Conservation (phyloP, 53 echinoderm and acorn worm genomes). For the Temnopleurus reevesii region DNA sequence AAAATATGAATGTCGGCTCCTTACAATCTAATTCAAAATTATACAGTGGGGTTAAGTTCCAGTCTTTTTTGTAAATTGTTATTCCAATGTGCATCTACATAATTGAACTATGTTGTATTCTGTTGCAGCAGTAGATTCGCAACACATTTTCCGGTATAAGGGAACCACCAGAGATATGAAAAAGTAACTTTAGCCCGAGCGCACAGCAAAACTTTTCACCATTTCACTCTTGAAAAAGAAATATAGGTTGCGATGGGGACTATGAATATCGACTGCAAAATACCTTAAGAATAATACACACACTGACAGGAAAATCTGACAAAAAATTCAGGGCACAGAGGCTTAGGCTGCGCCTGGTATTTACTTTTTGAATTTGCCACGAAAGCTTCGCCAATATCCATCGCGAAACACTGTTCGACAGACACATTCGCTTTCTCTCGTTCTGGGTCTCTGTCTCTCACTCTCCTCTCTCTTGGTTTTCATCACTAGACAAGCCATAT, state of each 20-base stretch:
- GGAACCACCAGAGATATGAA: too few species aligned
- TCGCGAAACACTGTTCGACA: neutral
- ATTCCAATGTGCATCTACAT: too few species aligned
- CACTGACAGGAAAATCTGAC: neutral
- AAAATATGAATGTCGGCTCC: too few species aligned
- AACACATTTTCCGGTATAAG: too few species aligned
- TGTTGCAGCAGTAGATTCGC: too few species aligned
- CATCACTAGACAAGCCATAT: neutral
- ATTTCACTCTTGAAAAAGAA: neutral
- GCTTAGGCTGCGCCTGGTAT: constrained; percentile 39
- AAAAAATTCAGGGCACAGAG: constrained; percentile 26
- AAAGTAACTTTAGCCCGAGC: too few species aligned
- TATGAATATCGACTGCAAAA: constrained; percentile 17
- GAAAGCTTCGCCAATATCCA: constrained; percentile 31
- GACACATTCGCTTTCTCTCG: neutral
- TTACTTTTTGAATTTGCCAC: constrained; percentile 48
- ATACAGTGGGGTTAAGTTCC: too few species aligned
- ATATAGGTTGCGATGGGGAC: neutral
- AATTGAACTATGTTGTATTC: too few species aligned
- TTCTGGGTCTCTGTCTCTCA: neutral
- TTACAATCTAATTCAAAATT: too few species aligned
- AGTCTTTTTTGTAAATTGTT: too few species aligned
- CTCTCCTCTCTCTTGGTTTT: neutral
- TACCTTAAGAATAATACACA: neutral
- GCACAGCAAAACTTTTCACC: too few species aligned